Percentiles rank a stretch among this genome's conserved stretches.
Conservation (phyloP, 2,797 vertebrate genomes). For the Myiothlypis coronata region DNA sequence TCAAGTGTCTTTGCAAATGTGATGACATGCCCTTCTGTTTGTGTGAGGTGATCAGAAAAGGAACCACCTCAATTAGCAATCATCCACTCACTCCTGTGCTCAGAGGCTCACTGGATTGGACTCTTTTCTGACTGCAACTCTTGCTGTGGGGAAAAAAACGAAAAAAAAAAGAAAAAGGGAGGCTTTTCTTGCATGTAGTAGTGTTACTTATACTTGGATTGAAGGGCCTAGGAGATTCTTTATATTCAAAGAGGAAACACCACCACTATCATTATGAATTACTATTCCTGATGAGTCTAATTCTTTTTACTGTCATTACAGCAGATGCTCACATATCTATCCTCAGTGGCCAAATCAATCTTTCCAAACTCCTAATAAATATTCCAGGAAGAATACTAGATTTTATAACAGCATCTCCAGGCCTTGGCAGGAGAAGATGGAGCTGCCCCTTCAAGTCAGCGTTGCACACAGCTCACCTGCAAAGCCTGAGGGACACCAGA, state of each 20-base stretch:
- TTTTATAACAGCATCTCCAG: neutral
- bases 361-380: slow-evolving; percentile 51
- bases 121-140: neutral
- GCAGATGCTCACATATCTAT: slow-evolving; percentile 68
- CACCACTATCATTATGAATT: slow-evolving; percentile 63
- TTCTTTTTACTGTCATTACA: slow-evolving; percentile 69
- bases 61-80: neutral
- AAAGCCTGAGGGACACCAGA: neutral
- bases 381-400: slow-evolving; percentile 18
- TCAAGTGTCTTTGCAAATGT: neutral
- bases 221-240: slow-evolving; percentile 46
- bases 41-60: neutral
- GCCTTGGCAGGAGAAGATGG: neutral
- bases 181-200: neutral
- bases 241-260: slow-evolving; percentile 67
- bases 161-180: neutral
- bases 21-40: neutral
- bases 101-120: neutral
- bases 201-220: neutral
- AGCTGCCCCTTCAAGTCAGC: neutral
- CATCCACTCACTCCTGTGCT: neutral
- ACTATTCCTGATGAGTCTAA: slow-evolving; percentile 71
- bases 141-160: neutral
- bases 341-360: slow-evolving; percentile 60
- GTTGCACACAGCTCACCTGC: neutral